A percentile compares a stretch with the other conserved stretches of the same genome.
Evolutionary conservation across 2,888 invertebrate genomes (phyloP).

Genomic region (Cristatella mucedo): DNA sequence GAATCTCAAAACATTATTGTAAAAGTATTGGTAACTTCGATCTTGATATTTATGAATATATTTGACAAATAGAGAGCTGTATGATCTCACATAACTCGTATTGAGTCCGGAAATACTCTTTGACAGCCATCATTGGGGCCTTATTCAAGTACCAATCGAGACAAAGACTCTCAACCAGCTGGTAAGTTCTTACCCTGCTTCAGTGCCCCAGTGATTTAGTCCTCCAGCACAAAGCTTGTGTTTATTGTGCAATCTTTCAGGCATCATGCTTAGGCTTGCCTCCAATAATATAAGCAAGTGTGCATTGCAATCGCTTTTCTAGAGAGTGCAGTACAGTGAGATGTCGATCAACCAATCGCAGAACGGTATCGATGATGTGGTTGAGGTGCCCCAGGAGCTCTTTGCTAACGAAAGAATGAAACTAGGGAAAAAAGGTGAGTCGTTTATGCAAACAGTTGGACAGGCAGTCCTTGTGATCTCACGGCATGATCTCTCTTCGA

Average conservation of each 20-base stretch:
- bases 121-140: constrained; percentile 27
- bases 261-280: too few relatives aligned
- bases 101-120: not conserved
- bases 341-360: constrained; percentile 61
- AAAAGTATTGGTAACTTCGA: too few relatives aligned
- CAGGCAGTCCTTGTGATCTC: not conserved
- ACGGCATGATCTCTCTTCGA: too few relatives aligned
- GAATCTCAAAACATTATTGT: too few relatives aligned
- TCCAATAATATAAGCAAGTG: too few relatives aligned
- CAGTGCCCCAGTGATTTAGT: not conserved
- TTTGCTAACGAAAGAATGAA: constrained; percentile 39
- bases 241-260: too few relatives aligned
- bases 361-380: constrained; percentile 51
- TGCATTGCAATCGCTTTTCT: too few relatives aligned
- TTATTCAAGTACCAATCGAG: constrained; percentile 52
- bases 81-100: too few relatives aligned
- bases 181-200: constrained; percentile 44
- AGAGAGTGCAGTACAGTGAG: constrained; percentile 57
- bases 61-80: too few relatives aligned
- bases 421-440: constrained; percentile 35
- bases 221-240: too few relatives aligned
- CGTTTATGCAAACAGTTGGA: not conserved
- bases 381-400: constrained; percentile 44
- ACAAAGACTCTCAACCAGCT: constrained; percentile 68
- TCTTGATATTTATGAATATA: too few relatives aligned